These are phyloP conservation scores for Lepidochitona cinerea DNA, from an alignment of 2,888 invertebrate species.

Conservation along the genomic window DNA sequence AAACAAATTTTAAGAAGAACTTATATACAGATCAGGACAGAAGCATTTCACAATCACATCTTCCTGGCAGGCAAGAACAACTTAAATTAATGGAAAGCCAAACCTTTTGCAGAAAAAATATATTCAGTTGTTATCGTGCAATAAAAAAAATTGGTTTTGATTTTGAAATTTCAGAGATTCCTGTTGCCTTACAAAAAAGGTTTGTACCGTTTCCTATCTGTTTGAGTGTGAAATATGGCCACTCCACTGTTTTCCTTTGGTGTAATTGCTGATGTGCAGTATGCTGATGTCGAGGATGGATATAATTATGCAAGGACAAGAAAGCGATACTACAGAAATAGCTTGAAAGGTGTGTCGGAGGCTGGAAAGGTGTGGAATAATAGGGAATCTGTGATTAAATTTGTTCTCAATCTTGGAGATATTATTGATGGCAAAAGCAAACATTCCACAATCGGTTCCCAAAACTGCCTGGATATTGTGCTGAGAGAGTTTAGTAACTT, in stretches of 20 bases:
- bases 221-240: too few relatives aligned
- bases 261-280: conserved; percentile 70
- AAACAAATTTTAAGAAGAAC: too few relatives aligned
- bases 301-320: conserved; percentile 59
- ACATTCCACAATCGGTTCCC: conserved; percentile 34
- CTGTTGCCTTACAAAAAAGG: too few relatives aligned
- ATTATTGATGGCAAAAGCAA: conserved; percentile 68
- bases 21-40: too few relatives aligned
- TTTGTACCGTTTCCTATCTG: too few relatives aligned
- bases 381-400: conserved; percentile 35
- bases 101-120: too few relatives aligned
- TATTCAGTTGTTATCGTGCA: too few relatives aligned
- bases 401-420: conserved; percentile 71
- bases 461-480: conserved; percentile 50
- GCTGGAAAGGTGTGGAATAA: conserved; percentile 63
- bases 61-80: too few relatives aligned
- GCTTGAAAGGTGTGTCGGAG: conserved; percentile 56
- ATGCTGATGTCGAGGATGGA: conserved; percentile 69
- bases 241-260: conserved; percentile 59
- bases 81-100: too few relatives aligned
- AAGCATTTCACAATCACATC: too few relatives aligned
- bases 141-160: too few relatives aligned
- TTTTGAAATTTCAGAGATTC: too few relatives aligned
- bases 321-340: conserved; percentile 65
- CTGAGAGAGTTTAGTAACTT: conserved; percentile 37